Evolutionary conservation across 2,113 vertebrate species (phyloP).

Genomic region (Ptilorrhoa leucosticta): DNA sequence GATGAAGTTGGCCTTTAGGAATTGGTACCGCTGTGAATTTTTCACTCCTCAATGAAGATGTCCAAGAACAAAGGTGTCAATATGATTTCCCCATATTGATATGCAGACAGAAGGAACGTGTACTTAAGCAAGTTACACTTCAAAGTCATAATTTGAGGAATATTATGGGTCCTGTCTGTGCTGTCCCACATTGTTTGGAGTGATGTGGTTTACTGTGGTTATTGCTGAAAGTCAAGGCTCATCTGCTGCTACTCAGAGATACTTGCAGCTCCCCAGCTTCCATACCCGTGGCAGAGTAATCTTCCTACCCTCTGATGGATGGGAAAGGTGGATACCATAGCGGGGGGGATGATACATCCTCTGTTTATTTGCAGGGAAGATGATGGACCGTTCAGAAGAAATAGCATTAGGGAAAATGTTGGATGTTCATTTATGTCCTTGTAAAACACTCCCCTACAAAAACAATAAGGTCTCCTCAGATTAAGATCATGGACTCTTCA

Average conservation of each 20-base stretch:
- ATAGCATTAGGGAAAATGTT: not conserved
- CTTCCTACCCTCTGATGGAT: not conserved
- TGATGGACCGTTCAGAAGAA: not conserved
- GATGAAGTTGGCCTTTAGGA: not conserved
- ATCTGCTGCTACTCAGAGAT: not conserved
- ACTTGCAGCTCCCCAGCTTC: not conserved
- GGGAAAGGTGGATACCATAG: not conserved
- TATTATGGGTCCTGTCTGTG: not conserved
- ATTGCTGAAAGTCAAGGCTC: not conserved
- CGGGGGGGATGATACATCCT: not conserved
- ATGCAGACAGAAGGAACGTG: not conserved
- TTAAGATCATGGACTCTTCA: not conserved
- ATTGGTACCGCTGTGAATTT: not conserved
- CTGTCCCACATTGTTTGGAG: not conserved
- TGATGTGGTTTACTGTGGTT: not conserved
- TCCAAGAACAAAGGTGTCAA: not conserved
- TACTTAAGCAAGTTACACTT: not conserved
- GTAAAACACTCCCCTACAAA: not conserved
- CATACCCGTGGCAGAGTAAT: not conserved
- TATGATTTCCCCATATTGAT: not conserved
- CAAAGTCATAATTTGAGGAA: not conserved
- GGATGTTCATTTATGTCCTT: not conserved
- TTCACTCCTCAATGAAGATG: not conserved
- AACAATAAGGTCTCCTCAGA: not conserved
- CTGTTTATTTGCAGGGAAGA: not conserved